These are phyloP conservation scores for Prionailurus bengalensis DNA, from an alignment of 2,113 vertebrate genomes.

Conservation along the genomic window DNA sequence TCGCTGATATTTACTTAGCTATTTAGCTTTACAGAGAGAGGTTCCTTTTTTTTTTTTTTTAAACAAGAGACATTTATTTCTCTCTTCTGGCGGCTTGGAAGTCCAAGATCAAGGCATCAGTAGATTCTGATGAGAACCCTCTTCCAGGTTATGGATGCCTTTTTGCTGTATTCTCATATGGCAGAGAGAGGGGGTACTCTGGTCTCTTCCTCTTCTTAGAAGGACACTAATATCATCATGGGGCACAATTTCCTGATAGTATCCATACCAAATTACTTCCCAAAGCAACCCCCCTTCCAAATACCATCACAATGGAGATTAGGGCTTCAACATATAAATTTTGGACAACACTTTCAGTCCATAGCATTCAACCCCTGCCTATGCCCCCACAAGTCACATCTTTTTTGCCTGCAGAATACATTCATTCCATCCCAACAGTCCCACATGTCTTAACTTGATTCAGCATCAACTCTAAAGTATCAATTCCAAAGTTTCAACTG, in stretches of 20 bases:
- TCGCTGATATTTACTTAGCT: background rate
- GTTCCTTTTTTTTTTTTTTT: background rate
- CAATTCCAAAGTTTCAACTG: background rate
- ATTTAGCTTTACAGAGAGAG: background rate
- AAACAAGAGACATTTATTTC: background rate
- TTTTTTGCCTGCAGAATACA: background rate
- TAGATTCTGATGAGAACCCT: background rate
- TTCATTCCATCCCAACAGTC: background rate
- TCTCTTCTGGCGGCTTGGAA: background rate
- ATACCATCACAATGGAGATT: background rate
- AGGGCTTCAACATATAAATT: background rate
- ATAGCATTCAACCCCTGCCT: background rate
- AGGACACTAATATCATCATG: background rate
- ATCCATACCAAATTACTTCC: background rate
- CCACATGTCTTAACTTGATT: background rate
- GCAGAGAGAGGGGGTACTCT: background rate
- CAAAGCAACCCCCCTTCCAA: too few relatives aligned
- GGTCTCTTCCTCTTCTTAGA: background rate
- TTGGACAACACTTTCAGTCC: background rate
- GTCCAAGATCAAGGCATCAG: background rate
- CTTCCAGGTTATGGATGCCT: background rate
- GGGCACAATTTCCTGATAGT: background rate
- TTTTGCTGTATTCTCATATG: background rate
- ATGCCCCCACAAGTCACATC: background rate
- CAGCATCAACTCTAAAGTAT: background rate